phyloP scores from a whole-genome alignment of 1,140 invertebrate species.

The Galleria mellonella region DNA sequence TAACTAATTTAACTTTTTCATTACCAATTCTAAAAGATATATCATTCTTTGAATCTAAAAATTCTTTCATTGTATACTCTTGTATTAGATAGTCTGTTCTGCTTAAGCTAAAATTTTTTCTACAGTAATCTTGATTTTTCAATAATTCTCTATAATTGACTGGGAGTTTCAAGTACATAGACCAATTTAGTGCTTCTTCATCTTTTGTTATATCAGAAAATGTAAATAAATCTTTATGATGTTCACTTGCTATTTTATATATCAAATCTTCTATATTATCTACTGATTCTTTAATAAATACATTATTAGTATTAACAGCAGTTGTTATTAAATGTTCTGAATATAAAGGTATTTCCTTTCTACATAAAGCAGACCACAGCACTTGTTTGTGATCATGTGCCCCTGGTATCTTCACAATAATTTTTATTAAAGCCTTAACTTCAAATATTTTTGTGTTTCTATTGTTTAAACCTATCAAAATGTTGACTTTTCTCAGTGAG shows the following conservation, averaged over 20 bases:
- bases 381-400: slow-evolving; percentile 31
- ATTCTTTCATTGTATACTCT: slow-evolving; percentile 32
- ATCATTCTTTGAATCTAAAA: slow-evolving; percentile 32
- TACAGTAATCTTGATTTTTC: slow-evolving; percentile 14
- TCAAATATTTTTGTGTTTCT: slow-evolving; percentile 14
- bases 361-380: slow-evolving; percentile 36
- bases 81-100: slow-evolving; percentile 25
- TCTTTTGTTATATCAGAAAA: slow-evolving; percentile 18
- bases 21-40: slow-evolving; percentile 26
- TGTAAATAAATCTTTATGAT: slow-evolving; percentile 29
- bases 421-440: slow-evolving; percentile 32
- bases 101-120: slow-evolving; percentile 17
- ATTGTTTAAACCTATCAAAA: slow-evolving; percentile 33
- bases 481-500: slow-evolving; percentile 30
- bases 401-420: slow-evolving; percentile 36
- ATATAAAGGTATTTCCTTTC: slow-evolving; percentile 26
- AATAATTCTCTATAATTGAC: slow-evolving; percentile 29
- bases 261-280: slow-evolving; percentile 23
- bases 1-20: slow-evolving; percentile 28
- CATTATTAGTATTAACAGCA: neutral
- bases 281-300: slow-evolving; percentile 15
- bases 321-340: slow-evolving; percentile 49
- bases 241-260: slow-evolving; percentile 16
- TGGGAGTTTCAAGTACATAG: slow-evolving; percentile 38
- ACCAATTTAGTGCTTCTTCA: slow-evolving; percentile 11